Evolutionary conservation across 2,113 vertebrate genomes (phyloP).

Genomic region (Gracilinanus agilis): DNA sequence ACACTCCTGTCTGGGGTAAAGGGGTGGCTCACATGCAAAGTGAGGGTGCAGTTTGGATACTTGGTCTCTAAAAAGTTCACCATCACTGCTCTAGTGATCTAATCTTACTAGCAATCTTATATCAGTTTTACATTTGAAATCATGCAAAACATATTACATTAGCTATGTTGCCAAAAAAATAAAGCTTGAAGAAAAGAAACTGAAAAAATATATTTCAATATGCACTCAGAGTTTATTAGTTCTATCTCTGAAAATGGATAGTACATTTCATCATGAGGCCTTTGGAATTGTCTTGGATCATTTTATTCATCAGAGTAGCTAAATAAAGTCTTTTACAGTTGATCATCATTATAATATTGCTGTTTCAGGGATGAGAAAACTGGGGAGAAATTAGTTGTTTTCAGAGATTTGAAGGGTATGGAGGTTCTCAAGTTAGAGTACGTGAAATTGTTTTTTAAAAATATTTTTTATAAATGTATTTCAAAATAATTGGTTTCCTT

Average conservation of each 20-base stretch:
- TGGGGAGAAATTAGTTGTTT: background rate
- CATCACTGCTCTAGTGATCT: too few relatives aligned
- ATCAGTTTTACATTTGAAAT: background rate
- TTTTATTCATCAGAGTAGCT: background rate
- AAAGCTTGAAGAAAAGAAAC: background rate
- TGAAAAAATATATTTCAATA: background rate
- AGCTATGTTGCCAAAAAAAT: background rate
- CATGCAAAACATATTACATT: background rate
- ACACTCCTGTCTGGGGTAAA: too few relatives aligned
- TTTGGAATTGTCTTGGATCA: background rate
- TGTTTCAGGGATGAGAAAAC: background rate
- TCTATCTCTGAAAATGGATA: background rate
- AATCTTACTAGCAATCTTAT: background rate
- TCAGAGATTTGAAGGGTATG: background rate
- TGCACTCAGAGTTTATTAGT: background rate
- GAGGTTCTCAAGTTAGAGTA: background rate
- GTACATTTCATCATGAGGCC: background rate
- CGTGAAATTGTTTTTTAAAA: background rate
- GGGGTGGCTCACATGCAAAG: too few relatives aligned
- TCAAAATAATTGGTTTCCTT: background rate
- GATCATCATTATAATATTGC: background rate
- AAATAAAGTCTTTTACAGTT: background rate
- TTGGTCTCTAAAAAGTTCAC: too few relatives aligned
- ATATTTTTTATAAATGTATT: background rate
- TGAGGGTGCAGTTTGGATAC: too few relatives aligned